Percentiles rank a stretch among this genome's conserved stretches.
Evolutionary conservation across 2,888 invertebrate genomes (phyloP).

Genomic region (Oscheius sp.): DNA sequence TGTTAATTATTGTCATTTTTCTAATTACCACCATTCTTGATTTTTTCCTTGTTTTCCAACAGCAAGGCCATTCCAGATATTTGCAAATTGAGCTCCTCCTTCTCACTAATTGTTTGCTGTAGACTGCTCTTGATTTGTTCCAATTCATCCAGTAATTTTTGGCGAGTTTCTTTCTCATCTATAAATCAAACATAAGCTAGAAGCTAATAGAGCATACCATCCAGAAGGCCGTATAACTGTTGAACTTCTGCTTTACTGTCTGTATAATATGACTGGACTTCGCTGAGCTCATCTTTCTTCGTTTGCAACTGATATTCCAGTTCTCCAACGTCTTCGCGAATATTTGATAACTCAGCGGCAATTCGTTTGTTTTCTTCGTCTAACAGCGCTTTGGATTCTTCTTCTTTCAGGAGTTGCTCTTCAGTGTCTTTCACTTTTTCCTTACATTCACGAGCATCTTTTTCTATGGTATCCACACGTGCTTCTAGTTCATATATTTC

Average conservation of each 20-base stretch:
- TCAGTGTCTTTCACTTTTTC: neutral
- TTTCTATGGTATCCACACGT: neutral
- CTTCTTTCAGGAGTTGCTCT: neutral
- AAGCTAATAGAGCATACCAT: too few relatives aligned
- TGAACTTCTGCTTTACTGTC: too few relatives aligned
- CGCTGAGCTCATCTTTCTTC: neutral
- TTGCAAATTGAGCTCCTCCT: conserved; percentile 6
- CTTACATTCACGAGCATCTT: neutral
- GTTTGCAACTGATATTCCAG: neutral
- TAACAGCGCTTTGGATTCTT: neutral
- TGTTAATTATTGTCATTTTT: neutral
- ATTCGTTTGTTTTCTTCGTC: neutral
- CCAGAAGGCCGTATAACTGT: too few relatives aligned
- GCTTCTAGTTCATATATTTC: neutral
- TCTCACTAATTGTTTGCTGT: neutral
- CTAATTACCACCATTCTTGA: neutral
- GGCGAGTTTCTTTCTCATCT: too few relatives aligned
- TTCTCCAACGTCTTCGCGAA: neutral
- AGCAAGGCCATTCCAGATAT: neutral
- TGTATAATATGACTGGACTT: too few relatives aligned
- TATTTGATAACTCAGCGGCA: neutral
- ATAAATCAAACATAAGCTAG: too few relatives aligned
- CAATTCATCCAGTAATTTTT: too few relatives aligned
- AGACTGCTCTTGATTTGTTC: neutral
- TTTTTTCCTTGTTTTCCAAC: neutral